Evolutionary conservation across 2,113 vertebrate species (phyloP), one percentile per base, ranked within the genome.

Genomic region (Paradoxurus hermaphroditus): DNA sequence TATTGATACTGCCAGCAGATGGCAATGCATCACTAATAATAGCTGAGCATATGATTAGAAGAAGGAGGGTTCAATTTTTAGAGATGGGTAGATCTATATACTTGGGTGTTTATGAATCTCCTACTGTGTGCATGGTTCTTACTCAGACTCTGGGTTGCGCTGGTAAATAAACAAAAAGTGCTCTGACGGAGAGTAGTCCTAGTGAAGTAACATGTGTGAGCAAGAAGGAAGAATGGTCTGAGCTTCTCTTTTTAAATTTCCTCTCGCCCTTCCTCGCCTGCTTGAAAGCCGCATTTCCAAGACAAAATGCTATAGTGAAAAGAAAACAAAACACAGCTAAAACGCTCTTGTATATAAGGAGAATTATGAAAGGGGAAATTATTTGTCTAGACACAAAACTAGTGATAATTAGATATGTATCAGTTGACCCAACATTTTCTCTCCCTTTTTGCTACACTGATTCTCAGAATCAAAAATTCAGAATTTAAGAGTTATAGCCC

Each of bases 1-100:
- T 84, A 81, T 56, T 51, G 14, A 25, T 3, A 0, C 51, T 6
- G 49, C 95, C 98, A 96, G 97, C 63, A 98, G 98, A 77, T 95
- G 98, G 97, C 97, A 87, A 1, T n/a, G 14, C 15, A 59, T 11
- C 19, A 95, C 44, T 81, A 91, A 11, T 65, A 75, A 95, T 91
- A 31, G 14, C 41, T 51, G 5, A 34, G 19, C 12, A 19, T 51
- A 19, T 6, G 14, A 0, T 49, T 51, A 6, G n/a, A 1, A 1
- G n/a, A 21, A 41, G 19, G 11, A 12, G 4, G 16, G 7, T 82
- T 86, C 31, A 39, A 7, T 29, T 63, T 68, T 46, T 2, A 46
- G 39, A 39, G 46, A 29, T 5, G 39, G n/a, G 15, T 14, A 67
- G n/a, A 56, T 31, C 23, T 36, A 56, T 10, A 25, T 46, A 9